Evolutionary conservation across 2,888 invertebrate species (phyloP).

Genomic region (Acleris holmiana): DNA sequence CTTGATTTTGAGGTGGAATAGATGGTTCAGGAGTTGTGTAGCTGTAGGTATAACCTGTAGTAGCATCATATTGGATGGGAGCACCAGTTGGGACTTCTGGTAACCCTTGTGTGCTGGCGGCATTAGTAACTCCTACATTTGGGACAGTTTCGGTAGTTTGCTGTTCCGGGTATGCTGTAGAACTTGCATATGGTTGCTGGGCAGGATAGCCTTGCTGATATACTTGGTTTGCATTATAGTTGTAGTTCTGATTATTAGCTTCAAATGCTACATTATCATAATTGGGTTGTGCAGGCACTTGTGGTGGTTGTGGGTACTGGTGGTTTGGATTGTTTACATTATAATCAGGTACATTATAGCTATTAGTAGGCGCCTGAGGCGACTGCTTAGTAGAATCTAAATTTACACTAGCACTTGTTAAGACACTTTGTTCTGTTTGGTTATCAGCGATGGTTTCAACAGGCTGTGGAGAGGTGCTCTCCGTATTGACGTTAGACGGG

Average conservation of each 20-base stretch:
- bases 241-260: slow-evolving; percentile 31
- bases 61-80: slow-evolving; percentile 4
- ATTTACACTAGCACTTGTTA: slow-evolving; percentile 40
- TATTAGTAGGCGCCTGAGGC: slow-evolving; percentile 37
- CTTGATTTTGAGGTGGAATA: slow-evolving; percentile 7
- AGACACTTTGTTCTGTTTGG: slow-evolving; percentile 15
- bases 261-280: slow-evolving; percentile 38
- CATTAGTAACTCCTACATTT: slow-evolving; percentile 7
- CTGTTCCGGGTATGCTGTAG: slow-evolving; percentile 3
- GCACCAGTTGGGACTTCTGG: slow-evolving; percentile 15
- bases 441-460: slow-evolving; percentile 38
- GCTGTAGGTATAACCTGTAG: slow-evolving; percentile 19
- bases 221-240: slow-evolving; percentile 21
- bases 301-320: slow-evolving; percentile 29
- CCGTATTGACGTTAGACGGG: slow-evolving; percentile 42
- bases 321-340: slow-evolving; percentile 17
- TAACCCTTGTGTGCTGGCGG: background rate
- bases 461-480: slow-evolving; percentile 43
- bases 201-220: slow-evolving; percentile 20
- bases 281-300: slow-evolving; percentile 33
- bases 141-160: slow-evolving; percentile 8
- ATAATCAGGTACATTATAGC: slow-evolving; percentile 10
- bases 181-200: slow-evolving; percentile 20
- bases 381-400: slow-evolving; percentile 43
- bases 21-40: slow-evolving; percentile 21